Evolutionary conservation across 2,797 vertebrate species (phyloP).

Genomic region (Danio tinwini): DNA sequence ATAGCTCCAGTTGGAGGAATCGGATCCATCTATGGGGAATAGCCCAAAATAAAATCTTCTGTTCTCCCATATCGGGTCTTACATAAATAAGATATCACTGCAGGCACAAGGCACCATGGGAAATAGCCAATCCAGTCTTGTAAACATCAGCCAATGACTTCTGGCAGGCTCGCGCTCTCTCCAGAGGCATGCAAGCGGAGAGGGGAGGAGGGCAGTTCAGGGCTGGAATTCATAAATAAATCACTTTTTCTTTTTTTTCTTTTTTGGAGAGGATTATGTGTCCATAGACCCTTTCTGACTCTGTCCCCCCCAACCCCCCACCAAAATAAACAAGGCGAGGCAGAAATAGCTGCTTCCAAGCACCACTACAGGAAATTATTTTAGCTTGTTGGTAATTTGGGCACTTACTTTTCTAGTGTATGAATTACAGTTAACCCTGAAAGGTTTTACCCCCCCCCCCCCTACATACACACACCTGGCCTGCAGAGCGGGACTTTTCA

Average conservation of each 20-base stretch:
- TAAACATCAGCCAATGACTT: conserved; percentile 85
- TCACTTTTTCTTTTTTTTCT: conserved; percentile 75
- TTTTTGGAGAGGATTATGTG: conserved; percentile 79
- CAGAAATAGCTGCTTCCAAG: conserved; percentile 80
- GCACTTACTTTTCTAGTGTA: conserved; percentile 75
- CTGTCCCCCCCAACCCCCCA: conserved; percentile 60
- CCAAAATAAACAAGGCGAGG: conserved; percentile 79
- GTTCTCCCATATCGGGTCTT: conserved; percentile 84
- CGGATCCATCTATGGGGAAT: conserved; percentile 84
- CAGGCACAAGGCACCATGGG: conserved; percentile 83
- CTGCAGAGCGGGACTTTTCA: conserved; percentile 18
- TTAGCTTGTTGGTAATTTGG: conserved; percentile 77
- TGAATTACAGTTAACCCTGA: conserved; percentile 69
- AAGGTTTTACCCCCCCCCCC: conserved; percentile 52
- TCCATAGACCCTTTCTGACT: conserved; percentile 70
- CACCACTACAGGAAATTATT: conserved; percentile 80
- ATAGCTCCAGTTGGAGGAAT: conserved; percentile 75
- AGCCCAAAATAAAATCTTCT: conserved; percentile 85
- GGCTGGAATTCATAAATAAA: conserved; percentile 85
- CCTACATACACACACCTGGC: conserved; percentile 61
- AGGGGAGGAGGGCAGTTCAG: conserved; percentile 72
- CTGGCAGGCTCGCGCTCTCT: conserved; percentile 80
- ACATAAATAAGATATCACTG: conserved; percentile 86
- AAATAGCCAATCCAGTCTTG: conserved; percentile 83
- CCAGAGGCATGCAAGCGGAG: conserved; percentile 49